Conservation (phyloP, 2,888 invertebrate genomes). For the Liposcelis brunnea region DNA sequence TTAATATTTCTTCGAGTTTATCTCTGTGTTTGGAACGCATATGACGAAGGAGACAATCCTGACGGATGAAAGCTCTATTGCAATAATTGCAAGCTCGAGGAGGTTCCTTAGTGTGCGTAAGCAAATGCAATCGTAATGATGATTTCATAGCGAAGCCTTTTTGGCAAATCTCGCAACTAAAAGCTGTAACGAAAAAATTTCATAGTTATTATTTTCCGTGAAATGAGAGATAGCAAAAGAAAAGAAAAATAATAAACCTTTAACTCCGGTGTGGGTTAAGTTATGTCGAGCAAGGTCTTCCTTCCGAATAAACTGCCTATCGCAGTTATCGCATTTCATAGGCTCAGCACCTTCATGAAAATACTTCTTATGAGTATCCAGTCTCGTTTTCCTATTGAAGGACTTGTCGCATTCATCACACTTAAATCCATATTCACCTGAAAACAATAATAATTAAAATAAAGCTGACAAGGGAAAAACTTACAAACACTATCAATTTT, state of each 20-base stretch:
- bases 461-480: background rate
- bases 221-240: no score
- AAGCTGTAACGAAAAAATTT: constrained; percentile 20
- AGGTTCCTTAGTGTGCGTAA: constrained; percentile 51
- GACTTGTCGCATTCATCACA: constrained; percentile 41
- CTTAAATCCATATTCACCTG: constrained; percentile 41
- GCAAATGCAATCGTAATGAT: constrained; percentile 49
- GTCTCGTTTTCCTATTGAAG: constrained; percentile 32
- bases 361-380: constrained; percentile 36
- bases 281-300: constrained; percentile 42
- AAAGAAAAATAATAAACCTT: constrained; percentile 26
- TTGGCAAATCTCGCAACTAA: constrained; percentile 32
- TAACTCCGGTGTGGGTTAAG: constrained; percentile 38
- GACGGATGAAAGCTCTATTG: constrained; percentile 58
- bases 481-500: no score
- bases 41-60: constrained; percentile 60
- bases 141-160: constrained; percentile 50
- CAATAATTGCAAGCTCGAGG: constrained; percentile 64
- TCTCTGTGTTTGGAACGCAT: constrained; percentile 53
- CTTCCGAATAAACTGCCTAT: constrained; percentile 40
- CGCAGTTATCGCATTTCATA: constrained; percentile 36
- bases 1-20: constrained; percentile 42
- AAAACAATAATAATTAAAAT: constrained; percentile 9
- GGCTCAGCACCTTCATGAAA: constrained; percentile 45
- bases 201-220: no score